Percentiles rank a stretch among this genome's conserved stretches.
Conservation (phyloP, 1,140 invertebrate genomes). For the Neodiprion pinetum region DNA sequence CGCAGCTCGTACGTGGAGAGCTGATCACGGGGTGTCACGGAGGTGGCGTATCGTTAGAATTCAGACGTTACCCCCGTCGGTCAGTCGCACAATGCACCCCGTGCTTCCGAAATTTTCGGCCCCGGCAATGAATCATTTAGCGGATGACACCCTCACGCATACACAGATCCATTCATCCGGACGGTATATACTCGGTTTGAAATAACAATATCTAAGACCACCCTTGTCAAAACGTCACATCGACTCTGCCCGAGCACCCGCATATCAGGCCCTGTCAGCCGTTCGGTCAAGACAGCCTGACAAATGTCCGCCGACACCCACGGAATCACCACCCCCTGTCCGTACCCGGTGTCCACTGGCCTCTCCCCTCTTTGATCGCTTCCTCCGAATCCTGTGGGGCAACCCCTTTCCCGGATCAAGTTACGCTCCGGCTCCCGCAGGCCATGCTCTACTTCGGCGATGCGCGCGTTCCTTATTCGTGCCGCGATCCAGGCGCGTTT, state of each 20-base stretch:
- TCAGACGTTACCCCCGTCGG: background rate
- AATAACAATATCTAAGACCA: constrained; percentile 34
- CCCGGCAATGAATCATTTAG: constrained; percentile 38
- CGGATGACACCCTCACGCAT: background rate
- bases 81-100: background rate
- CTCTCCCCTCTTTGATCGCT: background rate
- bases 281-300: constrained; percentile 29
- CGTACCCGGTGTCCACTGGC: background rate
- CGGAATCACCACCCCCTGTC: constrained; percentile 15
- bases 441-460: background rate
- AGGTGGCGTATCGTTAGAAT: background rate
- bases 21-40: too few relatives aligned
- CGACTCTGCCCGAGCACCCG: constrained; percentile 30
- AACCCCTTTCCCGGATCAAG: background rate
- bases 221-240: constrained; percentile 40
- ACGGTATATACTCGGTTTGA: background rate
- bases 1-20: too few relatives aligned
- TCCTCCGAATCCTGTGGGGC: background rate
- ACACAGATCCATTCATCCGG: background rate
- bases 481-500: too few relatives aligned
- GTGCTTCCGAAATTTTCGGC: background rate
- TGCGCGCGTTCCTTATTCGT: too few relatives aligned
- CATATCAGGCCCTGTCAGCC: constrained; percentile 28
- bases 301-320: constrained; percentile 37
- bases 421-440: background rate